These are phyloP conservation scores for Orchesellides sinensis DNA, from an alignment of 2,888 invertebrate species.

Conservation along the genomic window DNA sequence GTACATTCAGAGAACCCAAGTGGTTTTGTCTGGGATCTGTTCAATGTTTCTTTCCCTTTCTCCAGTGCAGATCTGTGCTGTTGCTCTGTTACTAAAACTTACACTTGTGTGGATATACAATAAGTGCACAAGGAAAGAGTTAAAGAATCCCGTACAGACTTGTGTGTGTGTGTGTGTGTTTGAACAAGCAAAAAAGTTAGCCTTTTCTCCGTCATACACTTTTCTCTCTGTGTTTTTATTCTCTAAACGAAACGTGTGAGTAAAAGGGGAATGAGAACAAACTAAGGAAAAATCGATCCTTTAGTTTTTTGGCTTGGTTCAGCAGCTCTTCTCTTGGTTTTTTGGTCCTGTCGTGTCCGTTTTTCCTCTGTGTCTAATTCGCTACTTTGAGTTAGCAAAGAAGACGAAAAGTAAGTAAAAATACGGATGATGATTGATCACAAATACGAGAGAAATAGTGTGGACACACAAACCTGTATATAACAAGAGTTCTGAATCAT, in stretches of 20 bases:
- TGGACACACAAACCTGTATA: no score
- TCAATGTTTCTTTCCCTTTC: no score
- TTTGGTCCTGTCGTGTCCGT: no score
- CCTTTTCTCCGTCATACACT: slow-evolving; percentile 15
- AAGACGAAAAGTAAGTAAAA: background rate
- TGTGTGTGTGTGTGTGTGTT: background rate
- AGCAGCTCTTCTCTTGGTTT: background rate
- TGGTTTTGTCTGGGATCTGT: no score
- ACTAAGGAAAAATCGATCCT: slow-evolving; percentile 49
- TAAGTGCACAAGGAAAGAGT: background rate
- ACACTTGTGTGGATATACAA: background rate
- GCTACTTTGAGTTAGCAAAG: background rate
- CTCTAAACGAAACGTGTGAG: no score
- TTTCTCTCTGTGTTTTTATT: no score
- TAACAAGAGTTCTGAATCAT: no score
- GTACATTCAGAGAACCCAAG: slow-evolving; percentile 56
- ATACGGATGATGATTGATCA: no score
- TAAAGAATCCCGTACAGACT: no score
- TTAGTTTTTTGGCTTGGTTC: slow-evolving; percentile 40
- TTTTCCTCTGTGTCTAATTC: no score
- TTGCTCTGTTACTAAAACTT: no score
- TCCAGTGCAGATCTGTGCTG: background rate
- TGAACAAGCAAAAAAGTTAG: slow-evolving; percentile 7
- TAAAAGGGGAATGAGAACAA: background rate
- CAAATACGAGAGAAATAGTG: no score